A percentile compares a stretch with the other conserved stretches of the same genome.
These are phyloP conservation scores for Rutilus rutilus DNA, from an alignment of 2,113 vertebrate genomes.

Conservation along the genomic window DNA sequence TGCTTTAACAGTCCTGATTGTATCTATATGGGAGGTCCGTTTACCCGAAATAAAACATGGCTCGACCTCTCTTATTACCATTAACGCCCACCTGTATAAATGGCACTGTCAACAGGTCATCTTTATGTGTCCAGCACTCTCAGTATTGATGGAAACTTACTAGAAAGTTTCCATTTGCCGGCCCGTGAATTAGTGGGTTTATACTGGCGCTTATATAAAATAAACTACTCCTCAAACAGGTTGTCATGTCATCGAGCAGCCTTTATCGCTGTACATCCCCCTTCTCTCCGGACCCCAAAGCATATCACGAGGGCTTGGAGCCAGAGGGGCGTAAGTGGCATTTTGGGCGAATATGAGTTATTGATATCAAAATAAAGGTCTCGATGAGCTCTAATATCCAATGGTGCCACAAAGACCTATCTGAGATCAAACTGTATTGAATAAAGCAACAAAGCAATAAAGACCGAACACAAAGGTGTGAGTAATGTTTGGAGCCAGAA, in stretches of 20 bases:
- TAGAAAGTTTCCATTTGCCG: slow-evolving; percentile 44
- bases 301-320: no score
- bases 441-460: no score
- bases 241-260: background rate
- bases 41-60: slow-evolving; percentile 40
- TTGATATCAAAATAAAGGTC: no score
- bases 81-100: slow-evolving; percentile 50
- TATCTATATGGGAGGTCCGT: slow-evolving; percentile 51
- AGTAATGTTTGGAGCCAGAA: no score
- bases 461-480: no score
- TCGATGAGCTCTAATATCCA: no score
- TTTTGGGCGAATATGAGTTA: no score
- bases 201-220: slow-evolving; percentile 45
- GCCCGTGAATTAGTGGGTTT: slow-evolving; percentile 46
- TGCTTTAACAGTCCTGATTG: slow-evolving; percentile 43
- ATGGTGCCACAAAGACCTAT: no score
- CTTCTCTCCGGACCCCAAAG: background rate
- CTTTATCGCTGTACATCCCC: background rate
- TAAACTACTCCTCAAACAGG: slow-evolving; percentile 52
- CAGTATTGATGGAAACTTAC: slow-evolving; percentile 41
- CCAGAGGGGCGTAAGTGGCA: no score
- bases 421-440: no score
- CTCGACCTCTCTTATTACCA: slow-evolving; percentile 16
- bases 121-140: slow-evolving; percentile 20
- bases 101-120: slow-evolving; percentile 53